Base-by-base conservation (phyloP, 2,888 invertebrate species). In the Cephus pygmeus region DNA sequence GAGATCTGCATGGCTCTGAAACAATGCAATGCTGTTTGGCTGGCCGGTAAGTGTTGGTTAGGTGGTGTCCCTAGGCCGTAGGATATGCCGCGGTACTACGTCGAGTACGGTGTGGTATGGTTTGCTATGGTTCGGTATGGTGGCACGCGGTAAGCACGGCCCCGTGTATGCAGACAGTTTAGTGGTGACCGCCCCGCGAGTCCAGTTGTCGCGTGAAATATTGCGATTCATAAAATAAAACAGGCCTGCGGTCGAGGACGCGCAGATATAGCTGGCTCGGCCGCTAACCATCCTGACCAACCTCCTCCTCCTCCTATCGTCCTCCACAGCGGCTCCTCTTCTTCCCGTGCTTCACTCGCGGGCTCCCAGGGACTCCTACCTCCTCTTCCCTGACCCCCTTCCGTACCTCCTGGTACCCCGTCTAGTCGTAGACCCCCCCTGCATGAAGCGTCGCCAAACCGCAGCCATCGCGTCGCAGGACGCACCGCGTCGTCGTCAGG, bases 161-260 rank as follows among this genome's bases (percentile, higher is more conserved):
- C 86, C 84, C 87, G 86, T 56, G 56, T 87, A 88, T 87, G 89
- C 88, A 90, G 90, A 89, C 89, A 89, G 89, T 90, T 90, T 90
- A 90, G 90, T 85, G 90, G 90, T 90, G 89, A 88, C 88, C 88
- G 87, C 87, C 87, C 88, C 87, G 87, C 88, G 89, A 85, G 89
- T 90, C 90, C 90, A 90, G 90, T 91, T 91, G 90, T 91, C 90
- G 88, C 90, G 90, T 91, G 90, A 91, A 91, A 90, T 91, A 91
- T 91, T 89, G 90, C 91, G 88, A 90, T 91, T 91, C 90, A 91
- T 91, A 91, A 91, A 91, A 91, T 91, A 91, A 91, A 91, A 91
- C 89, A 89, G 89, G 88, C 89, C 89, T 90, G 91, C 86, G 90
- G 91, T 91, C 88, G 89, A 88, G 89, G 86, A 87, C 88, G 87